Evolutionary conservation across 2,113 vertebrate genomes (phyloP).

Genomic region (Pedetes capensis): DNA sequence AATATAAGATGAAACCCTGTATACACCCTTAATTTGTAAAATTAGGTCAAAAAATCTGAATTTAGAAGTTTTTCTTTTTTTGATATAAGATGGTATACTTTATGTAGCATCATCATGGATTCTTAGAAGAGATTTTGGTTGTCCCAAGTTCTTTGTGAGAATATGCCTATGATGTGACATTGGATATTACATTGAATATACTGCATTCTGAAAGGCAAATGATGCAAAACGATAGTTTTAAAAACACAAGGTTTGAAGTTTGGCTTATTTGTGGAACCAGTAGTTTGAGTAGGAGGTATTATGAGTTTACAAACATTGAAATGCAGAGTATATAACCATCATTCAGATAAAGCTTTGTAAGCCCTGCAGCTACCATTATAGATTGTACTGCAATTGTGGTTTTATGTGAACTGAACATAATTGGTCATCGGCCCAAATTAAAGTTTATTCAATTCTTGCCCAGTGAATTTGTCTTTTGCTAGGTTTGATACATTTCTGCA

Average conservation of each 20-base stretch:
- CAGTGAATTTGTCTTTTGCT: conserved; percentile 25
- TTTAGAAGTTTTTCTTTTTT: neutral
- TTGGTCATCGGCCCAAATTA: conserved; percentile 37
- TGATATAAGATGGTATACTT: neutral
- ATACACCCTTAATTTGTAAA: conserved; percentile 5
- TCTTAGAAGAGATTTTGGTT: neutral
- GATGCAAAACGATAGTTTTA: neutral
- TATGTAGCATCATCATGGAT: neutral
- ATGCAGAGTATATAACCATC: neutral
- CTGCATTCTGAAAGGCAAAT: neutral
- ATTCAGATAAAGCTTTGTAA: neutral
- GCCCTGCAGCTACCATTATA: neutral
- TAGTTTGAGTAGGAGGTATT: neutral
- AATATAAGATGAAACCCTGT: neutral
- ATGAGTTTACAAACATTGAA: conserved; percentile 6
- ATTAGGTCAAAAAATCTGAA: neutral
- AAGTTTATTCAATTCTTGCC: conserved; percentile 43
- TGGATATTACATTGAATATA: neutral
- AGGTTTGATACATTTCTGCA: neutral
- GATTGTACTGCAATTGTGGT: neutral
- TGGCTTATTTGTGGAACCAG: conserved; percentile 30
- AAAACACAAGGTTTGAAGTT: conserved; percentile 10
- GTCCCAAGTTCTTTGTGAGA: neutral
- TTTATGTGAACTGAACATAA: conserved; percentile 50
- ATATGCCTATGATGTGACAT: neutral